Conservation (phyloP, 2,797 vertebrate genomes). For the Danio choprae region DNA sequence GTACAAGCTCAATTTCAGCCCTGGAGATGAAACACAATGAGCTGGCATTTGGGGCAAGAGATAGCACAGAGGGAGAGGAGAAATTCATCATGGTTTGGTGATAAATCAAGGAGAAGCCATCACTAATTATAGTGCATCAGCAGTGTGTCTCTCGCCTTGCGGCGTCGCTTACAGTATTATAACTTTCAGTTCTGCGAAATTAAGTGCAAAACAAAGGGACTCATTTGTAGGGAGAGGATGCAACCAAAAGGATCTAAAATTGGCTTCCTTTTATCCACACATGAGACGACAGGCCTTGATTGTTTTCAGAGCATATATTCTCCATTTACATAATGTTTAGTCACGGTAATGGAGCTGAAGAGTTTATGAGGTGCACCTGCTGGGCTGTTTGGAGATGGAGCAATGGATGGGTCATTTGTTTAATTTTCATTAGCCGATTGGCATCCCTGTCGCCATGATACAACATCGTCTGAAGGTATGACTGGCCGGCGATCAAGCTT, state of each 20-base stretch:
- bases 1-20: constrained; percentile 43
- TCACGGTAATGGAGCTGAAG: constrained; percentile 21
- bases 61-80: constrained; percentile 35
- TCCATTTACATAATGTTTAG: constrained; percentile 28
- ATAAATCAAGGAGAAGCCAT: constrained; percentile 50
- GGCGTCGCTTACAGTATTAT: constrained; percentile 8
- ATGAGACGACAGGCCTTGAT: background rate
- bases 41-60: constrained; percentile 52
- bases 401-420: constrained; percentile 30
- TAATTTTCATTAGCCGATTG: constrained; percentile 11
- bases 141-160: background rate
- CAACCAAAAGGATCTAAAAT: background rate
- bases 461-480: background rate
- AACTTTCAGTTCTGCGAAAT: constrained; percentile 18
- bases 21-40: constrained; percentile 42
- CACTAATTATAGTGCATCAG: constrained; percentile 53
- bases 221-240: background rate
- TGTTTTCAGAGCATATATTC: constrained; percentile 11
- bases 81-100: constrained; percentile 49
- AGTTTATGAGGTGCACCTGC: constrained; percentile 28
- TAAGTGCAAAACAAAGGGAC: constrained; percentile 15
- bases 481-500: background rate
- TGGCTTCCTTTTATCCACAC: constrained; percentile 9
- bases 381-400: background rate
- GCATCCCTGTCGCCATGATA: background rate